Evolutionary conservation across 1,140 invertebrate genomes (phyloP).

Genomic region (Chrysoperla carnea): DNA sequence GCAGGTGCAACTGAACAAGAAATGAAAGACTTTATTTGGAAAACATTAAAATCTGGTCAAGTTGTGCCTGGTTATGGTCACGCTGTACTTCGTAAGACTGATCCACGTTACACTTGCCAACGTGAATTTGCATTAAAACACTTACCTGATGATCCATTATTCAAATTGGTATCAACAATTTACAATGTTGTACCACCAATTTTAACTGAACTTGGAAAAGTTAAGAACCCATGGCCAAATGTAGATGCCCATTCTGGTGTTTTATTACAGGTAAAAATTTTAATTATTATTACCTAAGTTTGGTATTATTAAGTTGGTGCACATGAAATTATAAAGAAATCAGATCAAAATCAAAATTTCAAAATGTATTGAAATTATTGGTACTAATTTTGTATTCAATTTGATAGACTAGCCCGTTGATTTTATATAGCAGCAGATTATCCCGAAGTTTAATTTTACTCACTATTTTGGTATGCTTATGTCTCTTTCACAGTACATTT

Average conservation of each 20-base stretch:
- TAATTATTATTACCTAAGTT: background rate
- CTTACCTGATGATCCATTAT: slow-evolving; percentile 66
- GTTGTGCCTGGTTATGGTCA: slow-evolving; percentile 89
- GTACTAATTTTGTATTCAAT: no score
- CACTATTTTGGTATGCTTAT: no score
- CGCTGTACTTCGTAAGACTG: slow-evolving; percentile 78
- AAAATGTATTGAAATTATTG: no score
- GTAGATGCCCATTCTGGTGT: slow-evolving; percentile 87
- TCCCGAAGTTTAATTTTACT: no score
- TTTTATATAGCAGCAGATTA: no score
- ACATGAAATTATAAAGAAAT: no score
- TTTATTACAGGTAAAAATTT: slow-evolving; percentile 43
- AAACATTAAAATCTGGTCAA: slow-evolving; percentile 72
- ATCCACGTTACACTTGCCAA: slow-evolving; percentile 77
- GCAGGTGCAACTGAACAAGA: slow-evolving; percentile 55
- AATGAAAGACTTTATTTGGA: slow-evolving; percentile 73
- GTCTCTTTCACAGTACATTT: no score
- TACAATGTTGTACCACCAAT: slow-evolving; percentile 78
- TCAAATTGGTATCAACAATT: slow-evolving; percentile 65
- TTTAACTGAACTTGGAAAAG: slow-evolving; percentile 71
- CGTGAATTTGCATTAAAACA: slow-evolving; percentile 79
- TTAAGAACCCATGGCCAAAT: slow-evolving; percentile 90
- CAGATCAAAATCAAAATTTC: no score
- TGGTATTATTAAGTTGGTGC: no score
- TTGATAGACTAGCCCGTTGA: no score